These are phyloP conservation scores for Melanotaenia parkinsoni DNA, from an alignment of 2,797 vertebrate species.

Conservation along the genomic window DNA sequence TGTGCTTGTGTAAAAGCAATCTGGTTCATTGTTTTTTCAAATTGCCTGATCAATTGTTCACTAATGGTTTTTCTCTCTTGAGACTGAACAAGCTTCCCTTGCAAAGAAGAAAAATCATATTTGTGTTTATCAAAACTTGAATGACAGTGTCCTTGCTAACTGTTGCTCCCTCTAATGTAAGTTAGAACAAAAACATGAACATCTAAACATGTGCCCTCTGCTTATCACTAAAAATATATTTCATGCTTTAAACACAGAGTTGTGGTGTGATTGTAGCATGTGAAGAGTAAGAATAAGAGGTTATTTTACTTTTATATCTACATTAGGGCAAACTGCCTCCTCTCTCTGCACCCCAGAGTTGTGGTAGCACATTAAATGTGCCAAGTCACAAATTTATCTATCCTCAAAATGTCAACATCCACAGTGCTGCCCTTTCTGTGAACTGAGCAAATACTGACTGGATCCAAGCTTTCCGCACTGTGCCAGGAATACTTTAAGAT, in stretches of 20 bases:
- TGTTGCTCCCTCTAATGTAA: neutral
- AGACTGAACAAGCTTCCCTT: constrained; percentile 17
- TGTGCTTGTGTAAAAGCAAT: constrained; percentile 26
- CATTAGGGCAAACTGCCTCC: constrained; percentile 21
- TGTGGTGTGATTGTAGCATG: neutral
- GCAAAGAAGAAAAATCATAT: neutral
- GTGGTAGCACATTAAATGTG: constrained; percentile 16
- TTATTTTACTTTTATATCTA: constrained; percentile 8
- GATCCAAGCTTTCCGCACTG: constrained; percentile 30
- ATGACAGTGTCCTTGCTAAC: neutral
- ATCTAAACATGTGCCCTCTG: neutral
- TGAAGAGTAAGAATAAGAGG: neutral
- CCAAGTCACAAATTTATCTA: constrained; percentile 58
- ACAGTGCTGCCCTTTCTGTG: constrained; percentile 44
- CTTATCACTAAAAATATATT: neutral
- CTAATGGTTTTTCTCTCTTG: constrained; percentile 23
- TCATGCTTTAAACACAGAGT: neutral
- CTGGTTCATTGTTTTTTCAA: constrained; percentile 25
- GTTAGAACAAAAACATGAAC: neutral
- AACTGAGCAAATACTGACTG: constrained; percentile 54
- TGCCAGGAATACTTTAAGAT: constrained; percentile 57
- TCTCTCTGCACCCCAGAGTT: constrained; percentile 26
- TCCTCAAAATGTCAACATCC: constrained; percentile 63
- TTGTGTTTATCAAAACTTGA: neutral
- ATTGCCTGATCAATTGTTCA: constrained; percentile 33